phyloP scores from a whole-genome alignment of 2,113 vertebrate species.

The Hypomesus transpacificus region DNA sequence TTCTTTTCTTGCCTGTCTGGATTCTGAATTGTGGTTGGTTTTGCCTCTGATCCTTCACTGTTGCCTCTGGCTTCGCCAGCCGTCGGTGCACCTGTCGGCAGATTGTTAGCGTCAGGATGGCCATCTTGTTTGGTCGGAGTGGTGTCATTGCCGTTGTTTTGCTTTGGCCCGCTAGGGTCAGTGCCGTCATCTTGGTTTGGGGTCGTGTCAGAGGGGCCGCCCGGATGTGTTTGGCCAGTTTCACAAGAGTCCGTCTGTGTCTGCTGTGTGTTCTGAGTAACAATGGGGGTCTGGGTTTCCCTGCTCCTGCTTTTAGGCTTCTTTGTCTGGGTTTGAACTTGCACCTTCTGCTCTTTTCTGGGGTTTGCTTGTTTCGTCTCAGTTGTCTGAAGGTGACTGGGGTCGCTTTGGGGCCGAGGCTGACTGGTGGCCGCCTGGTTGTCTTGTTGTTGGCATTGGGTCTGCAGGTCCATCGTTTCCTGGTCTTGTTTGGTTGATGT shows the following conservation, averaged over 20 bases:
- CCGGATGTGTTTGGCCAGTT: neutral
- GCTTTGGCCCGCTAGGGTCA: neutral
- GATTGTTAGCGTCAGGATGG: neutral
- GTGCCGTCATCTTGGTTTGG: neutral
- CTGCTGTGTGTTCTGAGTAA: conserved; percentile 28
- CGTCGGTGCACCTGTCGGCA: neutral
- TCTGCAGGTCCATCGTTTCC: conserved; percentile 8
- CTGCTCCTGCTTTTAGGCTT: neutral
- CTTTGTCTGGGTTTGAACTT: conserved; percentile 48
- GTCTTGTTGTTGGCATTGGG: neutral
- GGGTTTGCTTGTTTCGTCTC: neutral
- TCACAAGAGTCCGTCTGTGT: conserved; percentile 57
- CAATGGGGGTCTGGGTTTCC: conserved; percentile 42
- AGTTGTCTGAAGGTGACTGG: neutral
- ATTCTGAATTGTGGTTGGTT: neutral
- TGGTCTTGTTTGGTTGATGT: conserved; percentile 11
- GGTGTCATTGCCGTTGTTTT: neutral
- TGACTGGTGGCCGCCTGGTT: neutral
- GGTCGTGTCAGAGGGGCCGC: neutral
- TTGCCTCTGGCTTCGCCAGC: neutral
- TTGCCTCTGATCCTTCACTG: neutral
- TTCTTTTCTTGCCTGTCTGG: conserved; percentile 15
- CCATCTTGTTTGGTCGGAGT: neutral
- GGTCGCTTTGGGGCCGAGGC: neutral
- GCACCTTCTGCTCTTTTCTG: conserved; percentile 2